Evolutionary conservation across 2,113 vertebrate species (phyloP).

Genomic region (Diglossa brunneiventris): DNA sequence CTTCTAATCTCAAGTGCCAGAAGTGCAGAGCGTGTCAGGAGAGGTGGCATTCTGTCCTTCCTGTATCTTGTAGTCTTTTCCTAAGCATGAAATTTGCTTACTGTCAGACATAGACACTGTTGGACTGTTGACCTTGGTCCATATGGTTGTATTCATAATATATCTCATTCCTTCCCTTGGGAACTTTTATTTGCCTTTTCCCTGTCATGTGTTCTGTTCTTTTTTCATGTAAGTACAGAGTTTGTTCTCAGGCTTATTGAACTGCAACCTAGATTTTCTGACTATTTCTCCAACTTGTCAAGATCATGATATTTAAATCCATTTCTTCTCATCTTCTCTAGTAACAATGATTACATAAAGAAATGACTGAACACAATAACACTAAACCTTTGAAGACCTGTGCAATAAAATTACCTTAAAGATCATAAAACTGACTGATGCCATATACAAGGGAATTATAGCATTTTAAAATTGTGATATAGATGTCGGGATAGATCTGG

Average conservation of each 20-base stretch:
- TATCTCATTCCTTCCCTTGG: neutral
- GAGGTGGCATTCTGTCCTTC: neutral
- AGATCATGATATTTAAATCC: neutral
- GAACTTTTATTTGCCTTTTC: neutral
- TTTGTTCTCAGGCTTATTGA: neutral
- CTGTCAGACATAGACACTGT: neutral
- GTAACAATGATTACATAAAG: constrained; percentile 1
- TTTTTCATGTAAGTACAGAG: neutral
- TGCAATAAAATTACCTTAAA: constrained; percentile 2
- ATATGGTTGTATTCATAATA: neutral
- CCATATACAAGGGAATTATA: neutral
- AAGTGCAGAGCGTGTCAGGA: neutral
- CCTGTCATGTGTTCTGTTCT: neutral
- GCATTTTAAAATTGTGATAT: constrained; percentile 8
- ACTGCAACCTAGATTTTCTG: neutral
- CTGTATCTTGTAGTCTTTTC: neutral
- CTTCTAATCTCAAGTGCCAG: neutral
- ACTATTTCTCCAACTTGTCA: neutral
- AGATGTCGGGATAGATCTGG: neutral
- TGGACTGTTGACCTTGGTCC: neutral
- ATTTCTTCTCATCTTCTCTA: neutral
- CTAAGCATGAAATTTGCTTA: neutral
- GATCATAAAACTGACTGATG: neutral
- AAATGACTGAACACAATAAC: neutral
- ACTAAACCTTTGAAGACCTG: constrained; percentile 5